Evolutionary conservation across 2,797 vertebrate genomes (phyloP).

Genomic region (Tarsius wallacei): DNA sequence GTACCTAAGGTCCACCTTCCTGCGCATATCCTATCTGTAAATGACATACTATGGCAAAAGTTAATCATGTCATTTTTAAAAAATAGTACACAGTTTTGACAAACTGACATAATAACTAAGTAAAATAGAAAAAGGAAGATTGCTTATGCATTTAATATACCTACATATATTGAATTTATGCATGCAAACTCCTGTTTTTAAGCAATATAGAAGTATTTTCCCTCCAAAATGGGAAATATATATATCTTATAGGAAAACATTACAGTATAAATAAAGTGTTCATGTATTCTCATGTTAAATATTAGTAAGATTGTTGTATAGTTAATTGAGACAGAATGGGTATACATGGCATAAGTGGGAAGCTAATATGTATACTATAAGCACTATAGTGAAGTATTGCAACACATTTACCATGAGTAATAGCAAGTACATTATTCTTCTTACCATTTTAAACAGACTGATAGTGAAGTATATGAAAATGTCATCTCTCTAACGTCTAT

Average conservation of each 20-base stretch:
- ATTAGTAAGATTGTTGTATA: not conserved
- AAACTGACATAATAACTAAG: not conserved
- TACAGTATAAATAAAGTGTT: not conserved
- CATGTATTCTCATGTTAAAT: not conserved
- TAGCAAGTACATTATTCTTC: slow-evolving; percentile 66
- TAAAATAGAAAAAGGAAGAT: not conserved
- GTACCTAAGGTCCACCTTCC: not conserved
- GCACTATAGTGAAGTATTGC: not conserved
- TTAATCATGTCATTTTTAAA: not conserved
- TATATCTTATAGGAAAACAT: not conserved
- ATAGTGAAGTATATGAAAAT: slow-evolving; percentile 84
- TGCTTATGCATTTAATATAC: not conserved
- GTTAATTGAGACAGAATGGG: not conserved
- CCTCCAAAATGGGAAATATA: no score
- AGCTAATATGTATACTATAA: not conserved
- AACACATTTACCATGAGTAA: not conserved
- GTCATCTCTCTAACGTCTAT: slow-evolving; percentile 75
- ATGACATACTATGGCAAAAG: not conserved
- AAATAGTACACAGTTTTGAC: not conserved
- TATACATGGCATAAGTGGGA: not conserved
- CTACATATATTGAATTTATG: not conserved
- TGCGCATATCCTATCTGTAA: not conserved
- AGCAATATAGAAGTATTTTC: not conserved
- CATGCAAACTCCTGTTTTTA: not conserved
- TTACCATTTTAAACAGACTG: slow-evolving; percentile 66